Evolutionary conservation across 2,888 invertebrate genomes (phyloP), one percentile per base, ranked within the genome.

Genomic region (Hydriomena furcata): DNA sequence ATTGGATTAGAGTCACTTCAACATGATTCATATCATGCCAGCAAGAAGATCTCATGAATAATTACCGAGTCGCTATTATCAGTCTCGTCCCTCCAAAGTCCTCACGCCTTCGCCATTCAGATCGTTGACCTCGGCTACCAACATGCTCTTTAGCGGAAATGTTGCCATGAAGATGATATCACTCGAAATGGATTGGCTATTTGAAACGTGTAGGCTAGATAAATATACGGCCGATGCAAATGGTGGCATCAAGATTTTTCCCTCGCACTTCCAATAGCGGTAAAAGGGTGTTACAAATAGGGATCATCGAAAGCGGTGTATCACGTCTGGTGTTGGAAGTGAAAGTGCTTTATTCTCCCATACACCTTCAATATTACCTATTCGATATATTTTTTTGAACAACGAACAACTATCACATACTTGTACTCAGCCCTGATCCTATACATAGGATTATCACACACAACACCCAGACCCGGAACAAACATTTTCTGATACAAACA

Each of bases 231-330:
- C n/a, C 12, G 30, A 25, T 34, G 30, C 25, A 47, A 52, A 47
- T 43, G 34, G 20, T 38, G 47, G 37, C 42, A 43, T 11, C 27
- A 12, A 47, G 42, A 46, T 37, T 38, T 46, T 46, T 47, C 43
- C 37, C 35, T 32, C 37, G 25, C 35, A 10, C 37, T 38, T 30
- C 24, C 42, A 52, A 47, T 52, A 47, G 24, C 37, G 42, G 47
- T 52, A 43, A 52, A 47, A 52, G 52, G 42, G 37, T 52, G 52
- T 42, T 38, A 52, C 52, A 52, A 38, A 47, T 52, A 28, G 51
- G 8, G 36, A 51, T 49, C 38, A 36, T 30, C 25, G 7, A n/a
- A n/a, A 20, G 21, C 31, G 25, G 25, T 51, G 35, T 36, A 51
- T 47, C 52, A 43, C 42, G 37, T 46, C 28, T 37, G 7, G 24